Evolutionary conservation across 2,888 invertebrate species (phyloP), one percentile per base, ranked within the genome.

Genomic region (Latheticus oryzae): DNA sequence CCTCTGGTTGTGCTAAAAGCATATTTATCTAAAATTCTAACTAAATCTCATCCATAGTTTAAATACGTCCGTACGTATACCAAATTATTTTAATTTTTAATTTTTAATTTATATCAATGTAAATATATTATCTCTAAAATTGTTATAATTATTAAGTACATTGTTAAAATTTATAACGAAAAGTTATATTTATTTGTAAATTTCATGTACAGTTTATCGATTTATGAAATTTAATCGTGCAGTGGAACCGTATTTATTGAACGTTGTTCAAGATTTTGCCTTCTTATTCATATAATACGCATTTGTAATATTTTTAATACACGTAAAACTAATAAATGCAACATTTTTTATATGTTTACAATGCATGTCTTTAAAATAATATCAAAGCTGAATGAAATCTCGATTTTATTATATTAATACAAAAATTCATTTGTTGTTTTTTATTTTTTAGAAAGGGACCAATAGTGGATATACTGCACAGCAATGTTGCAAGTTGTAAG

Each of bases 221-320:
- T 60, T 62, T 66, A 62, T 43, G 32, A 48, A 54, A 38, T 26
- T 26, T 52, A 37, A 51, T 53, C 47, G 35, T 53, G 53, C 58
- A 58, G 61, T 62, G 57, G 56, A 53, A 65, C 59, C 62, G 56
- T 52, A 54, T 58, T 52, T 56, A 60, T 65, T 65, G 66, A 59
- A 70, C 66, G 53, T 65, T 58, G 67, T 67, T 68, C 68, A 65
- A 69, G 61, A 63, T 67, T 69, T 68, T 68, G 68, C 68, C 67
- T 68, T 70, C 67, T 67, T 54, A 67, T 63, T 66, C 66, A 62
- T 64, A 51, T 66, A 66, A 47, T 59, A 64, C 62, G 65, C 63
- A 65, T 68, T 70, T 67, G 63, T 69, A 69, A 70, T 69, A 68
- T 70, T 70, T 68, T 70, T 69, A 69, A 65, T 69, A 69, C 66